Percentiles rank a stretch among this genome's conserved stretches.
These are phyloP conservation scores for Phoxinus phoxinus DNA, from an alignment of 2,113 vertebrate genomes.

Conservation along the genomic window DNA sequence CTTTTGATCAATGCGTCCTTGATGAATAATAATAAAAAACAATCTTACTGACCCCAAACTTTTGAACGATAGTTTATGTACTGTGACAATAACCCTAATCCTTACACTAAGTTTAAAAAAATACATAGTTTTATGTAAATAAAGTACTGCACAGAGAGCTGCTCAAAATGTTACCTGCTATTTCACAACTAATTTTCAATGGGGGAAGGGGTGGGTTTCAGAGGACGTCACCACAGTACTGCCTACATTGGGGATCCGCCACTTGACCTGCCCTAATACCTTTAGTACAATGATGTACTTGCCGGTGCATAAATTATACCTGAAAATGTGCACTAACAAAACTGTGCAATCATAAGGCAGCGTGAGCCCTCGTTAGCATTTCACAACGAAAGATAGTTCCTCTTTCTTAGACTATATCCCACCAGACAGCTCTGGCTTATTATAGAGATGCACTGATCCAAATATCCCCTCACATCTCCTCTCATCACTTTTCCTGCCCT, in stretches of 20 bases:
- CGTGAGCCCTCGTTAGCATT: conserved; percentile 38
- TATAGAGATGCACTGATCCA: conserved; percentile 56
- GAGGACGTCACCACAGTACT: too few relatives aligned
- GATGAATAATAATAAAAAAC: too few relatives aligned
- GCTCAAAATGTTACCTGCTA: neutral
- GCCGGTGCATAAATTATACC: neutral
- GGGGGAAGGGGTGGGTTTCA: neutral
- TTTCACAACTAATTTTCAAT: neutral
- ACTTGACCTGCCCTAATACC: neutral
- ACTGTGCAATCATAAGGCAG: conserved; percentile 29
- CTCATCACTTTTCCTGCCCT: conserved; percentile 44
- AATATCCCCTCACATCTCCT: conserved; percentile 50
- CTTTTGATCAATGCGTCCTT: too few relatives aligned
- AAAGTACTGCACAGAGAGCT: neutral
- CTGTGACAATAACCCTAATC: too few relatives aligned
- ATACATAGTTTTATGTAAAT: neutral
- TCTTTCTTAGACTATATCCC: conserved; percentile 57
- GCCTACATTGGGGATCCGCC: neutral
- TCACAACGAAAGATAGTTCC: conserved; percentile 46
- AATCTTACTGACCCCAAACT: too few relatives aligned
- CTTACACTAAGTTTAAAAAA: too few relatives aligned
- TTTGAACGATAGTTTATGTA: too few relatives aligned
- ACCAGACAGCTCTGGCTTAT: conserved; percentile 51
- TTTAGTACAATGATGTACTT: neutral
- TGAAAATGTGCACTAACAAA: conserved; percentile 31